Base-by-base conservation (phyloP, 2,888 invertebrate species). In the Molanna angustata region DNA sequence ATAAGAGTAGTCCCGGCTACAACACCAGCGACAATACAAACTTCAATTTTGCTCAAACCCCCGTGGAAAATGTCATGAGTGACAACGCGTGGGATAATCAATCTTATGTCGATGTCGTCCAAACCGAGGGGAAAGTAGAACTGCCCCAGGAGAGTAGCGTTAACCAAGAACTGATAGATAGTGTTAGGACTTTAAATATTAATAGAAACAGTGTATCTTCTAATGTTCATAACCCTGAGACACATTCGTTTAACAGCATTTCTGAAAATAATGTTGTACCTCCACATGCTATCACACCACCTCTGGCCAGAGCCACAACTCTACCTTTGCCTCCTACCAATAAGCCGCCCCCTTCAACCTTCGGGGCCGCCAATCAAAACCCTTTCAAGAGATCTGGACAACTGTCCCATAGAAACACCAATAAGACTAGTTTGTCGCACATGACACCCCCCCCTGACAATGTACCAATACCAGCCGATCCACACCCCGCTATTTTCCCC, bases 371-470 rank as follows among this genome's bases (percentile, higher is more conserved):
- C 19, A 66, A 66, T 33, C 69, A 67, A 47, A 76, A 76, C 61
- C 76, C 77, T 3, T 76, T 74, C 49, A 76, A 76, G 63, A 68
- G 70, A 64, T 65, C 71, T n/a, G 73, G 71, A 9, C 66, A 71
- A 17, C 69, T 79, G 58, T 75, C 78, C 4, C 80, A 79, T 62
- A 78, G 75, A 62, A 66, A 66, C 22, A 66, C 71, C 11, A 74
- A 63, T 49, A 63, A 63, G 54, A 62, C 62, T 32, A 59, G 62
- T 33, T 41, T 61, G 9, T 44, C 60, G 3, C 61, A 59, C 49
- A 51, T 48, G 17, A 48, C 57, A n/a, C 57, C 56, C 4, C 44
- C 64, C 3, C 49, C 61, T 2, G 57, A 64, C 3, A 66, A 62
- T 61, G 50, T 62, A 17, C 52, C 58, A 2, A 53, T 61, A 21